Percentiles rank a stretch among this genome's conserved stretches.
phyloP scores from a whole-genome alignment of 2,888 invertebrate genomes.

The Odontocerum albicorne region DNA sequence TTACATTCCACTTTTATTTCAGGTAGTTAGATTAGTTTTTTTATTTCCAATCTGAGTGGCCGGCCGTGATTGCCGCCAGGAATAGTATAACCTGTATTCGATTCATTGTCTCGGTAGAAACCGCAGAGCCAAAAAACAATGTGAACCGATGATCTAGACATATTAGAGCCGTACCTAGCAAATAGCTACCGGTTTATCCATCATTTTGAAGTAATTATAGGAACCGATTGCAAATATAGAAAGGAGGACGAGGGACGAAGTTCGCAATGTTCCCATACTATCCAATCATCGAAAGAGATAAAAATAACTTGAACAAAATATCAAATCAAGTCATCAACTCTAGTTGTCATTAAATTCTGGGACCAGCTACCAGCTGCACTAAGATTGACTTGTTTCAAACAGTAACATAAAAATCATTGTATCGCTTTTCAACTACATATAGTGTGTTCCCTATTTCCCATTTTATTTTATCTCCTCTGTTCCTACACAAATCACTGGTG shows the following conservation, averaged over 20 bases:
- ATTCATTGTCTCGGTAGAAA: slow-evolving; percentile 29
- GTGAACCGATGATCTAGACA: slow-evolving; percentile 31
- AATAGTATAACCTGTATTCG: slow-evolving; percentile 23
- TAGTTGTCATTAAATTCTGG: too few species aligned
- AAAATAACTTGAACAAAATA: too few species aligned
- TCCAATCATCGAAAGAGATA: too few species aligned
- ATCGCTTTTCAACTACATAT: too few species aligned
- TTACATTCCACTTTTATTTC: slow-evolving; percentile 29
- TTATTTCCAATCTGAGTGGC: slow-evolving; percentile 6
- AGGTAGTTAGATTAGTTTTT: slow-evolving; percentile 28
- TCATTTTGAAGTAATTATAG: neutral
- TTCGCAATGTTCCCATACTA: too few species aligned
- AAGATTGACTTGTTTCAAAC: too few species aligned
- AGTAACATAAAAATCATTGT: too few species aligned
- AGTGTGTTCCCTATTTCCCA: too few species aligned
- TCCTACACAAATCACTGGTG: too few species aligned
- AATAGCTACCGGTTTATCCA: slow-evolving; percentile 32
- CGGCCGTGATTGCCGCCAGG: slow-evolving; percentile 27
- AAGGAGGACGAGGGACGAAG: neutral
- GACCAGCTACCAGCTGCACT: too few species aligned
- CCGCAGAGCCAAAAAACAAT: slow-evolving; percentile 36
- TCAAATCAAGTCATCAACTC: too few species aligned
- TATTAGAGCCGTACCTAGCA: slow-evolving; percentile 25
- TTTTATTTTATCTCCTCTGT: too few species aligned
- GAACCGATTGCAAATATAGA: neutral